These are phyloP conservation scores for Argyra leucocephala DNA, from an alignment of 2,888 invertebrate genomes.

Conservation along the genomic window DNA sequence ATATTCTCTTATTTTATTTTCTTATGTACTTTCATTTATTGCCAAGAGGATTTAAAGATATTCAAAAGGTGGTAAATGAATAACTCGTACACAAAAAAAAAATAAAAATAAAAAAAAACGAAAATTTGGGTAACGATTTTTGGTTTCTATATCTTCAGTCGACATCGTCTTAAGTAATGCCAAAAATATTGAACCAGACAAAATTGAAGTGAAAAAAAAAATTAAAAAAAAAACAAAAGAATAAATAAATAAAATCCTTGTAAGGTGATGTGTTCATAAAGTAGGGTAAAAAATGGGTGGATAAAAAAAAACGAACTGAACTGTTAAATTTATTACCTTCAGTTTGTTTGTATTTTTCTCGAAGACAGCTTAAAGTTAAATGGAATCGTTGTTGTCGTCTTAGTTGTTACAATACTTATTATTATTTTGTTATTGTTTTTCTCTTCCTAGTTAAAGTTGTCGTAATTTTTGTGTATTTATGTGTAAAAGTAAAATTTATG, in stretches of 20 bases:
- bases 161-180: no score
- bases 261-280: background rate
- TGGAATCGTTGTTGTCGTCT: background rate
- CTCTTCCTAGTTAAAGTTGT: background rate
- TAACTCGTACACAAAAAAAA: background rate
- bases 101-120: no score
- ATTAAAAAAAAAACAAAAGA: no score
- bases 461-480: background rate
- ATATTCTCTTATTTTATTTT: background rate
- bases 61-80: background rate
- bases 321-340: background rate
- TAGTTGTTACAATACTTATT: background rate
- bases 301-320: background rate
- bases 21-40: no score
- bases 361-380: constrained; percentile 6
- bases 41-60: no score
- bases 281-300: background rate
- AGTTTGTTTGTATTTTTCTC: background rate
- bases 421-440: background rate
- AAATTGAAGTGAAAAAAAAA: no score
- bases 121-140: no score
- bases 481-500: background rate
- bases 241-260: no score
- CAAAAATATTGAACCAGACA: no score
- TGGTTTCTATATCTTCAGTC: no score